These are phyloP conservation scores for Melanogrammus aeglefinus DNA, from an alignment of 2,797 vertebrate species.

Conservation along the genomic window DNA sequence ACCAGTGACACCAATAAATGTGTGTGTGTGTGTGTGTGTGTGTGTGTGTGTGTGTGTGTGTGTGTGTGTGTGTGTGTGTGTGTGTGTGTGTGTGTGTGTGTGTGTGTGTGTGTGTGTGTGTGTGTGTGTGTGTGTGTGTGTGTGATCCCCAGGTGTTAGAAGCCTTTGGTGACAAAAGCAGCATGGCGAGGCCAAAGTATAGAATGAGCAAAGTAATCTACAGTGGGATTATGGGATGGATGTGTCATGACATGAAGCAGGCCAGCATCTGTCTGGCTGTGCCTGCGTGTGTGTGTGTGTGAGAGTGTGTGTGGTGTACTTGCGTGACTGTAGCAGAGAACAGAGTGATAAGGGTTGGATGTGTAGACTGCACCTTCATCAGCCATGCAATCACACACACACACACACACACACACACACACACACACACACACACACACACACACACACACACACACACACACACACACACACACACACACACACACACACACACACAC, in stretches of 20 bases:
- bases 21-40: no score
- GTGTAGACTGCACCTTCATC: constrained; percentile 47
- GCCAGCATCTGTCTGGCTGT: constrained; percentile 18
- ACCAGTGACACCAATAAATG: no score
- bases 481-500: constrained; percentile 12
- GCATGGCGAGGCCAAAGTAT: constrained; percentile 32
- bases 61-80: neutral
- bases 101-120: constrained; percentile 8
- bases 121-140: neutral
- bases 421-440: constrained; percentile 6
- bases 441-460: neutral
- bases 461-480: neutral
- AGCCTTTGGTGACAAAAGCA: constrained; percentile 47
- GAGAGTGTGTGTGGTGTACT: constrained; percentile 6
- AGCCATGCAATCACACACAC: constrained; percentile 39
- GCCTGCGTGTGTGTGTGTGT: constrained; percentile 15
- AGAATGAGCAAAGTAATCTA: constrained; percentile 30
- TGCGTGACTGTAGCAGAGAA: neutral
- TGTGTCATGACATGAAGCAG: constrained; percentile 41
- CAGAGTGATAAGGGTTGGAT: constrained; percentile 20
- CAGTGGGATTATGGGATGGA: constrained; percentile 17
- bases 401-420: neutral
- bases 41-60: neutral
- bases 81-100: no score
- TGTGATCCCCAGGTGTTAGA: constrained; percentile 46